phyloP scores from a whole-genome alignment of 2,888 invertebrate genomes.

The Stratiomys singularior region DNA sequence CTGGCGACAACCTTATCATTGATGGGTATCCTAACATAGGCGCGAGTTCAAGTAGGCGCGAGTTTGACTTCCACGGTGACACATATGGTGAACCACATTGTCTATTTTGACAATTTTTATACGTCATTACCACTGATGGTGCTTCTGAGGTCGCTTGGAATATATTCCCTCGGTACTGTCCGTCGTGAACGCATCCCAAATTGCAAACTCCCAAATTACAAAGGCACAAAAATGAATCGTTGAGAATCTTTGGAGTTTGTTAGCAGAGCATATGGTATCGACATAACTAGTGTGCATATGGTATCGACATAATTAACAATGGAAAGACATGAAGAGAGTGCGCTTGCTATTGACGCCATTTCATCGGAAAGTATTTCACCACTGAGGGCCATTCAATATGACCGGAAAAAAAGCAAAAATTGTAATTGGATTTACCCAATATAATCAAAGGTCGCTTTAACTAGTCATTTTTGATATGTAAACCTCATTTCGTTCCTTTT shows the following conservation, averaged over 20 bases:
- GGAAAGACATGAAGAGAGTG: not conserved
- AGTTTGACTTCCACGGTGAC: slow-evolving; percentile 15
- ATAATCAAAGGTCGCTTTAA: not conserved
- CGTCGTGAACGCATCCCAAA: not conserved
- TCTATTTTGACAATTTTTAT: slow-evolving; percentile 16
- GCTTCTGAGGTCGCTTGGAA: slow-evolving; percentile 1
- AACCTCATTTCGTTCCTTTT: no score
- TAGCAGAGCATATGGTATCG: not conserved
- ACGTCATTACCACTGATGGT: not conserved
- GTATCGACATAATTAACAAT: not conserved
- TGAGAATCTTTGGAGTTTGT: slow-evolving; percentile 7
- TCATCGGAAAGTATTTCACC: not conserved
- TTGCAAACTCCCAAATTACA: not conserved
- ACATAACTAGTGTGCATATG: not conserved
- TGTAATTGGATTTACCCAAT: not conserved
- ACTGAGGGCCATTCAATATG: not conserved
- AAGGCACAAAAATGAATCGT: not conserved
- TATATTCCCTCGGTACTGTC: slow-evolving; percentile 2
- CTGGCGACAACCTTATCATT: not conserved
- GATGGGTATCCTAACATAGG: not conserved
- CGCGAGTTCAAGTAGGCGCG: not conserved
- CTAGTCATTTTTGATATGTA: no score
- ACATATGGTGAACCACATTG: not conserved
- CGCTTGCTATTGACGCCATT: not conserved
- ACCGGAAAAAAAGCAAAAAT: not conserved